Percentiles rank a stretch among this genome's conserved stretches.
These are phyloP conservation scores for Neogale vison DNA, from an alignment of 2,113 vertebrate genomes.

Conservation along the genomic window DNA sequence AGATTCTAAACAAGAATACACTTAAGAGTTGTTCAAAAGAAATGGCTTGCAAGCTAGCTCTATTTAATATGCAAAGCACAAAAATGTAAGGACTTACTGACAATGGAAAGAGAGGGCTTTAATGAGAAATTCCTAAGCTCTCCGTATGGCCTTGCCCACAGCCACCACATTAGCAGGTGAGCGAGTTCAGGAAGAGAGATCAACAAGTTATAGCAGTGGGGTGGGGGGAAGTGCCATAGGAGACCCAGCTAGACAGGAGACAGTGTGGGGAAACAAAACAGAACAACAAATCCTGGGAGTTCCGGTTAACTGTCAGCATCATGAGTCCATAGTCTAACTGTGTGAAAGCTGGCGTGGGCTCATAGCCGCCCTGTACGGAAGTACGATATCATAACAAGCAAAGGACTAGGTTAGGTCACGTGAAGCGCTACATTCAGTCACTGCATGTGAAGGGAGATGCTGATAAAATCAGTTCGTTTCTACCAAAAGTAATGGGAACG, in stretches of 20 bases:
- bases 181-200: background rate
- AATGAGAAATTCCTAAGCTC: background rate
- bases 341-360: fast-evolving
- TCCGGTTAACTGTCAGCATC: background rate
- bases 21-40: background rate
- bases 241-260: background rate
- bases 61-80: background rate
- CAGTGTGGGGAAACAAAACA: background rate
- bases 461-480: constrained; percentile 47
- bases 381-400: background rate
- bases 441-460: background rate
- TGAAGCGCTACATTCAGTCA: background rate
- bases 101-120: background rate
- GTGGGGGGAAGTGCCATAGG: background rate
- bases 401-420: background rate
- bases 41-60: background rate
- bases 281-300: background rate
- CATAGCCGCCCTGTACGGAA: background rate
- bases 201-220: background rate
- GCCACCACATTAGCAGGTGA: background rate
- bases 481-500: constrained; percentile 51
- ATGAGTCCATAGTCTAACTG: background rate
- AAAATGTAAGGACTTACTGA: background rate
- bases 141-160: background rate
- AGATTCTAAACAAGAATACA: background rate